phyloP scores from a whole-genome alignment of 53 echinoderm and acorn worm genomes.

The Zoroaster sp. region DNA sequence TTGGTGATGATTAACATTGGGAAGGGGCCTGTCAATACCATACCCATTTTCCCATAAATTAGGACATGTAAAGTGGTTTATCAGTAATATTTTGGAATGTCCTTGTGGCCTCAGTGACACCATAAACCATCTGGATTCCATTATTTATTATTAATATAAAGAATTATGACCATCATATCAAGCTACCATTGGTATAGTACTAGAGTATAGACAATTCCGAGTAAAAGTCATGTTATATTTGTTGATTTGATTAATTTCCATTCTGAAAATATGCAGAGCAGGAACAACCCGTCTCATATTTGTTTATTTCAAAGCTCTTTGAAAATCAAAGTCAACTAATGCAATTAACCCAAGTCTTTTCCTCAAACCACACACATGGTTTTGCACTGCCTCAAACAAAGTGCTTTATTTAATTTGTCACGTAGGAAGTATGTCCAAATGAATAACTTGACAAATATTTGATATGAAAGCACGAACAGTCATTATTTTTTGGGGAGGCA shows the following conservation, averaged over 20 bases:
- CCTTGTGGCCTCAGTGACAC: background rate
- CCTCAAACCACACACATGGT: background rate
- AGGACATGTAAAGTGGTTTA: too few relatives aligned
- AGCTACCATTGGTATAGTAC: background rate
- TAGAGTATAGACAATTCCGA: background rate
- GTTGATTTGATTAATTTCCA: constrained; percentile 11
- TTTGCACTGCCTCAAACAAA: background rate
- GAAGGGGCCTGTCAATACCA: too few relatives aligned
- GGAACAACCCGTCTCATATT: background rate
- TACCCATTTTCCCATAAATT: too few relatives aligned
- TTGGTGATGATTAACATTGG: too few relatives aligned
- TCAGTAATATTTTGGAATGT: too few relatives aligned
- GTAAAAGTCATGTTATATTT: background rate
- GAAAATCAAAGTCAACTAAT: constrained; percentile 25
- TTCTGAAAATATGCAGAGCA: background rate
- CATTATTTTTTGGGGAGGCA: background rate
- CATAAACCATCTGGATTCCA: background rate
- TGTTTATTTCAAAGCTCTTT: background rate
- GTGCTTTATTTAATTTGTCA: constrained; percentile 29
- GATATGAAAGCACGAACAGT: constrained; percentile 36
- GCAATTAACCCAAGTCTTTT: constrained; percentile 16
- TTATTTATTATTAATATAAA: background rate
- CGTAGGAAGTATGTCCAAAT: constrained; percentile 13
- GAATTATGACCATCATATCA: background rate
- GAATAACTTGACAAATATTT: constrained; percentile 5